These are phyloP conservation scores for Acrocephalus kingi DNA, from an alignment of 2,113 vertebrate genomes.

Conservation along the genomic window DNA sequence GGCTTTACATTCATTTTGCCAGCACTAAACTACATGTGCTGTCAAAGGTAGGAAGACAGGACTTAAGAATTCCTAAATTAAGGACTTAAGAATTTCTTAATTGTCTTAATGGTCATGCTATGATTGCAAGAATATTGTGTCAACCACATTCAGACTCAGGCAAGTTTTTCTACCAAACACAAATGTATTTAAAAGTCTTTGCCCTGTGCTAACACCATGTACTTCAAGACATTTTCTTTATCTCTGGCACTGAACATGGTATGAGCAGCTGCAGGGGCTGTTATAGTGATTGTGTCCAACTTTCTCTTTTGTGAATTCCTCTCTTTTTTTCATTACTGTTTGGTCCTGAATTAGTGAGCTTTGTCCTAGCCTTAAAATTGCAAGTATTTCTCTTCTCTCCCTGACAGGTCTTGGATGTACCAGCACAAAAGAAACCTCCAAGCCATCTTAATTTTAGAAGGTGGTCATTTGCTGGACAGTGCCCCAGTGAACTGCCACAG, in stretches of 20 bases:
- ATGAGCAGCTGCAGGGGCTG: slow-evolving; percentile 40
- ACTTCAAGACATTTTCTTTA: slow-evolving; percentile 31
- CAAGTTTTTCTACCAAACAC: background rate
- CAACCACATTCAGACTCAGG: background rate
- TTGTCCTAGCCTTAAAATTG: background rate
- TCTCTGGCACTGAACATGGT: background rate
- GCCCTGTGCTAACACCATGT: background rate
- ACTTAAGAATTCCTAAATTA: background rate
- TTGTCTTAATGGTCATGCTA: background rate
- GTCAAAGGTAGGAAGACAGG: background rate
- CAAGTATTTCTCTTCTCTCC: background rate
- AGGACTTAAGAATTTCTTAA: background rate
- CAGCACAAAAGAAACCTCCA: background rate
- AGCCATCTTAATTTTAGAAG: background rate
- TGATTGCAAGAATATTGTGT: background rate
- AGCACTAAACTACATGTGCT: background rate
- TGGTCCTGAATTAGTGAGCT: background rate
- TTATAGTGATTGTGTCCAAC: background rate
- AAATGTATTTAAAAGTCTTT: background rate
- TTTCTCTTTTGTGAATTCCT: background rate
- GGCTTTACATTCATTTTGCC: background rate
- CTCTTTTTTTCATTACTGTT: background rate
- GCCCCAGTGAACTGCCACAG: background rate
- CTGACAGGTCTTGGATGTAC: background rate
- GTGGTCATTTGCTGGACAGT: background rate